Percentiles rank a stretch among this genome's conserved stretches.
These are phyloP conservation scores for Kryptolebias marmoratus DNA, from an alignment of 2,113 vertebrate species.

Conservation along the genomic window DNA sequence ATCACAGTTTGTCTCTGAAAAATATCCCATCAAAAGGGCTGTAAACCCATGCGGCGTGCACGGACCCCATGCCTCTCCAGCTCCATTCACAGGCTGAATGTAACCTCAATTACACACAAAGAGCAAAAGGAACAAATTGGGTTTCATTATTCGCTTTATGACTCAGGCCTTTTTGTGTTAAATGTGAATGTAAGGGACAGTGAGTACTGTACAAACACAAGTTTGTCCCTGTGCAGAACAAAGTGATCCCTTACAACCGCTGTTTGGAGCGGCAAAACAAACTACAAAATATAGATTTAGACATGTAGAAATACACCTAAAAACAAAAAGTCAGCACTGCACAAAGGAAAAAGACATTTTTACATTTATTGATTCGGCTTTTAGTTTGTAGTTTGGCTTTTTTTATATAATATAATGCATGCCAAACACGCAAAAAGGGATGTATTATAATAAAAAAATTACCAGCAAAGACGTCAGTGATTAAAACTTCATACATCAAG, in stretches of 20 bases:
- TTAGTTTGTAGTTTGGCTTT: too few relatives aligned
- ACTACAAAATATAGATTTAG: background rate
- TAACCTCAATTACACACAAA: slow-evolving; percentile 14
- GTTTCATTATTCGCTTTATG: background rate
- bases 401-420: too few relatives aligned
- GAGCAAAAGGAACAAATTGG: background rate
- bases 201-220: background rate
- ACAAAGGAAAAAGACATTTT: too few relatives aligned
- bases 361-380: too few relatives aligned
- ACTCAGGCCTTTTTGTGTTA: background rate
- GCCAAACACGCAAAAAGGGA: too few relatives aligned
- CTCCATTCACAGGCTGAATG: slow-evolving; percentile 4
- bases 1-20: slow-evolving; percentile 30
- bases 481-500: too few relatives aligned
- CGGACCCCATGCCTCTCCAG: background rate
- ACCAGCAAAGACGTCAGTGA: too few relatives aligned
- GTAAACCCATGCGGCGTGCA: slow-evolving; percentile 20
- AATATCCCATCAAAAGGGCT: slow-evolving; percentile 14
- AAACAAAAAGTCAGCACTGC: too few relatives aligned
- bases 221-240: background rate
- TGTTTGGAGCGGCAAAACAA: background rate
- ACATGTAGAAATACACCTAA: background rate
- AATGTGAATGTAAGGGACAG: background rate
- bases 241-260: too few relatives aligned
- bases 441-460: too few relatives aligned